Evolutionary conservation across 1,140 invertebrate genomes (phyloP), one percentile per base, ranked within the genome.

Genomic region (Chironomus tepperi): DNA sequence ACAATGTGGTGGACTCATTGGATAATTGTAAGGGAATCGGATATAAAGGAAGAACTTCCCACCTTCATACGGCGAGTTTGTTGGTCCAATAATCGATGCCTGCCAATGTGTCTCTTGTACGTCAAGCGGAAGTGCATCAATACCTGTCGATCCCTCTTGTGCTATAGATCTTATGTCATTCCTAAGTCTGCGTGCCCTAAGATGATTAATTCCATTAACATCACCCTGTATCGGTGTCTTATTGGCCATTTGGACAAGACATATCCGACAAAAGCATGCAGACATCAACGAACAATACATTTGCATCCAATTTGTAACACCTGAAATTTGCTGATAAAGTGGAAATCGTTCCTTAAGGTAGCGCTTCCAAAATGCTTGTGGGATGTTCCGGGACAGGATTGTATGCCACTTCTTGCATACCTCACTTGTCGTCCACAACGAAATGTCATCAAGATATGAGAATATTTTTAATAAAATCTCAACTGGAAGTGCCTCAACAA

Each of bases 21-120:
- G 95, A 85, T 98, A 98, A 77, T 92, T 94, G 78, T 72, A 84
- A 82, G 91, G 90, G 76, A 97, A 91, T 84, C 95, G 93, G 43
- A 98, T 87, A 80, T 95, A 96, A 34, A 98, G 84, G 83, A 94
- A 98, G 84, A 98, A 98, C 43, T 95, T 86, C 19, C 97, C 97
- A 18, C 96, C 96, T 83, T 97, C 93, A 79, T 97, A 98, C 0
- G 94, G 94, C 82, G 93, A 95, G 16, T 92, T 93, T 16, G 88
- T 88, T 10, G 95, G 95, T 10, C 95, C 95, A 73, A 91, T 89
- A 76, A 97, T 93, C 16, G 91, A 91, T 6, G 95, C 95, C 83
- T 96, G 92, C 95, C 95, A 97, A 83, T 96, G 93, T 81, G 90
- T 90, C 81, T 90, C 89, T 81, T 89, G 84, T 76, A 86, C 84